A percentile compares a stretch with the other conserved stretches of the same genome.
Conservation (phyloP, 2,797 vertebrate species). For the Cryptoprocta ferox region DNA sequence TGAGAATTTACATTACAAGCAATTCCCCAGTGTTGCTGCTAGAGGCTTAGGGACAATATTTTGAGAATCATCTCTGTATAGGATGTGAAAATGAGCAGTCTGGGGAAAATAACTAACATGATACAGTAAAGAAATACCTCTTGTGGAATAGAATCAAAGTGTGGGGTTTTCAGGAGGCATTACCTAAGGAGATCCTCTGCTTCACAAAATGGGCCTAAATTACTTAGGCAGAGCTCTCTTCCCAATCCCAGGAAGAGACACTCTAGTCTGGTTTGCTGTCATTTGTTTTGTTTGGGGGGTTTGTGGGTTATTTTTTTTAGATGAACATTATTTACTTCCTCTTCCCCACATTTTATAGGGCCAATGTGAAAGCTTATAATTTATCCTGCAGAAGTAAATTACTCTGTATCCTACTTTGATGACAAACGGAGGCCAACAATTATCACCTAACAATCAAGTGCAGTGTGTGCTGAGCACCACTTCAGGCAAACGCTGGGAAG, state of each 20-base stretch:
- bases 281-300: not conserved
- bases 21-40: not conserved
- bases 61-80: not conserved
- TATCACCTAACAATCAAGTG: not conserved
- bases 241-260: not conserved
- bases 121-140: not conserved
- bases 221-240: not conserved
- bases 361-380: not conserved
- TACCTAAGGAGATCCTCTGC: not conserved
- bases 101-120: not conserved
- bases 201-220: not conserved
- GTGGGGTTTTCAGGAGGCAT: not conserved
- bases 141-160: not conserved
- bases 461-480: fast-evolving
- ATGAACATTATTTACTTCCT: not conserved
- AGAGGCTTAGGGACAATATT: not conserved
- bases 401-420: not conserved
- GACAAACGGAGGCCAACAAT: not conserved
- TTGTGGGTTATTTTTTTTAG: not conserved
- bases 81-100: not conserved
- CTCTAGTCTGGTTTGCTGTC: not conserved
- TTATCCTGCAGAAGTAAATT: not conserved
- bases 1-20: too few relatives aligned
- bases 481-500: too few relatives aligned
- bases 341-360: not conserved